Evolutionary conservation across 2,113 vertebrate genomes (phyloP).

Genomic region (Trinectes maculatus): DNA sequence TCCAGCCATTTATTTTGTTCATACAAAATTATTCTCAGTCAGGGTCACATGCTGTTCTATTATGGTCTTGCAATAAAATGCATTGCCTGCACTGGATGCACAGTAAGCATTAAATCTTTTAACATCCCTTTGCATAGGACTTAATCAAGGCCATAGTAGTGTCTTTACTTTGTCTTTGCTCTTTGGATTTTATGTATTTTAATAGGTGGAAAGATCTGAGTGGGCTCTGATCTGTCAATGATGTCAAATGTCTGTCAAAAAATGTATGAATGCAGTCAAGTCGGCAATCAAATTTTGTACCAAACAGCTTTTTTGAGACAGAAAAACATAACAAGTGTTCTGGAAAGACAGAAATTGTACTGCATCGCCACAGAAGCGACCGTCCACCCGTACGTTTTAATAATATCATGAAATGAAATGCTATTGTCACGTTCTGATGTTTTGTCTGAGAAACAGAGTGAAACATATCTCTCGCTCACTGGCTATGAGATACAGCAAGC

Average conservation of each 20-base stretch:
- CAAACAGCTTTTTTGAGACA: too few species aligned
- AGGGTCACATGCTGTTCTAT: neutral
- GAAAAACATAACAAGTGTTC: too few species aligned
- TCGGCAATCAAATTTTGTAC: too few species aligned
- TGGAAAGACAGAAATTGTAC: neutral
- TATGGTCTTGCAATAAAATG: neutral
- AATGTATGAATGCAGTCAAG: too few species aligned
- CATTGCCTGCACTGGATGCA: neutral
- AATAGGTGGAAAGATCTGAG: too few species aligned
- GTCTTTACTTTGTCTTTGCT: neutral
- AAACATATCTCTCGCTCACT: neutral
- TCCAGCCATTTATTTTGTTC: conserved; percentile 25
- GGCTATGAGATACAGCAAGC: accelerated
- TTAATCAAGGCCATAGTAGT: neutral
- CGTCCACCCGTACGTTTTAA: neutral
- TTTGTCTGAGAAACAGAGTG: too few species aligned
- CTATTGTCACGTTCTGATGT: too few species aligned
- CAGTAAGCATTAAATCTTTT: neutral
- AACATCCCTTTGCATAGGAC: neutral
- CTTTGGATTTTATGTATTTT: too few species aligned
- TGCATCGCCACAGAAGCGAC: neutral
- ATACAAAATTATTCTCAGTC: neutral
- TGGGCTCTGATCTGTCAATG: neutral
- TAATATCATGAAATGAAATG: neutral
- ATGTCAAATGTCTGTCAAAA: neutral